phyloP scores from a whole-genome alignment of 2,797 vertebrate species.

The Notolabrus celidotus region DNA sequence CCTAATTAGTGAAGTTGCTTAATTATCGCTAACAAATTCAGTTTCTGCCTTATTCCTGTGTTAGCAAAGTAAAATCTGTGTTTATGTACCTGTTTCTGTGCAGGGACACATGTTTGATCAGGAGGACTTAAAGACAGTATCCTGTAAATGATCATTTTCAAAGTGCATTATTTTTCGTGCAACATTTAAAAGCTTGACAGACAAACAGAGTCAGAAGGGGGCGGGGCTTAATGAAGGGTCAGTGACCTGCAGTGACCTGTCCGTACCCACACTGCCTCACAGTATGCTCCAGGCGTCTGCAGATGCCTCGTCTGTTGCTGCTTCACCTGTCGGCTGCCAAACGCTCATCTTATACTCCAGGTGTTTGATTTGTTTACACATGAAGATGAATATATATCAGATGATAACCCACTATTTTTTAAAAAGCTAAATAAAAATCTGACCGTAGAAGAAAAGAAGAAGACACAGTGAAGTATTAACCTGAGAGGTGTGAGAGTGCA shows the following conservation, averaged over 20 bases:
- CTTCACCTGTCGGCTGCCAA: constrained; percentile 66
- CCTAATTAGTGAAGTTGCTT: too few relatives aligned
- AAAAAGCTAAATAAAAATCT: neutral
- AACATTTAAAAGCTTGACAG: neutral
- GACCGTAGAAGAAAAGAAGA: constrained; percentile 16
- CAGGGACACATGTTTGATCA: neutral
- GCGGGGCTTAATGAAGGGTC: neutral
- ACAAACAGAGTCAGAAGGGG: neutral
- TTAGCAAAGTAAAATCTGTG: too few relatives aligned
- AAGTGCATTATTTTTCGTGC: neutral
- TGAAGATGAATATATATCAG: constrained; percentile 44
- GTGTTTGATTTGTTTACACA: constrained; percentile 71
- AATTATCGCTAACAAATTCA: too few relatives aligned
- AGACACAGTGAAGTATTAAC: constrained; percentile 35
- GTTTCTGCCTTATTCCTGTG: too few relatives aligned
- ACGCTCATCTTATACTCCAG: constrained; percentile 36
- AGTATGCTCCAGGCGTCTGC: constrained; percentile 41
- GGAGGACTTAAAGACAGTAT: too few relatives aligned
- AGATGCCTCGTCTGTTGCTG: constrained; percentile 51
- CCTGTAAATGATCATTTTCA: neutral
- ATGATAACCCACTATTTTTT: constrained; percentile 39
- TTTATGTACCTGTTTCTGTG: too few relatives aligned
- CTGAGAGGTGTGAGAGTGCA: constrained; percentile 6
- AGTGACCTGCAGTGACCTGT: constrained; percentile 36
- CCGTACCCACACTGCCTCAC: constrained; percentile 44